Conservation (phyloP, 2,888 invertebrate species). For the Gymnosoma rotundatum region DNA sequence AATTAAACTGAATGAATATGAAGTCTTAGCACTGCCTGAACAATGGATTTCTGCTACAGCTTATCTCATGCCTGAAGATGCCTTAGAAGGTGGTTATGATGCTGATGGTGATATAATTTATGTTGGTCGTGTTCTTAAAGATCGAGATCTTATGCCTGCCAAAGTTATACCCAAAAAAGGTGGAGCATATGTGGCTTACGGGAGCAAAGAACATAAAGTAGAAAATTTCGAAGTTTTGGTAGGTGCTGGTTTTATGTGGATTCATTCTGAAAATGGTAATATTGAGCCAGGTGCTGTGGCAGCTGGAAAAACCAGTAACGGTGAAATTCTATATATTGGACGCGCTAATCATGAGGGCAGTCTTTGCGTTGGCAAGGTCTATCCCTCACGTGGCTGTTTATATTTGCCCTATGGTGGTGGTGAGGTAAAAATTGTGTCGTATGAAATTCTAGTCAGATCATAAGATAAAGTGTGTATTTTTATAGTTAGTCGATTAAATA, state of each 20-base stretch:
- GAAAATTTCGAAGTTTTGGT: conserved; percentile 82
- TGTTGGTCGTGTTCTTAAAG: conserved; percentile 74
- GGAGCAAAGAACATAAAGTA: conserved; percentile 83
- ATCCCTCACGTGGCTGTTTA: conserved; percentile 85
- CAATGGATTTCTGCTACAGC: conserved; percentile 75
- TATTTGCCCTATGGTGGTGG: conserved; percentile 88
- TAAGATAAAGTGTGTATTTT: conserved; percentile 38
- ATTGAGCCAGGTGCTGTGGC: conserved; percentile 74
- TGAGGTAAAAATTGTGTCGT: conserved; percentile 85
- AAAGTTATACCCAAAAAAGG: conserved; percentile 84
- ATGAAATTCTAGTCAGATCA: conserved; percentile 86
- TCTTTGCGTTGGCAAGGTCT: conserved; percentile 83
- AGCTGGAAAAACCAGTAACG: conserved; percentile 82
- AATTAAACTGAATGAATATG: conserved; percentile 81
- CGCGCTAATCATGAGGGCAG: conserved; percentile 83
- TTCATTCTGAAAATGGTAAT: conserved; percentile 72
- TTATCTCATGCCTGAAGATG: conserved; percentile 75
- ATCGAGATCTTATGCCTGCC: conserved; percentile 83
- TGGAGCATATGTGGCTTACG: conserved; percentile 83
- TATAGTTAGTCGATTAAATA: neutral
- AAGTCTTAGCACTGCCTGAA: conserved; percentile 79
- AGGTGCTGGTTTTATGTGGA: conserved; percentile 77
- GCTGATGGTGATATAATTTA: conserved; percentile 76
- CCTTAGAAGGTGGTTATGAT: conserved; percentile 75
- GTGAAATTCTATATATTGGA: conserved; percentile 84